phyloP scores from a whole-genome alignment of 2,797 vertebrate species.

The Betta splendens region DNA sequence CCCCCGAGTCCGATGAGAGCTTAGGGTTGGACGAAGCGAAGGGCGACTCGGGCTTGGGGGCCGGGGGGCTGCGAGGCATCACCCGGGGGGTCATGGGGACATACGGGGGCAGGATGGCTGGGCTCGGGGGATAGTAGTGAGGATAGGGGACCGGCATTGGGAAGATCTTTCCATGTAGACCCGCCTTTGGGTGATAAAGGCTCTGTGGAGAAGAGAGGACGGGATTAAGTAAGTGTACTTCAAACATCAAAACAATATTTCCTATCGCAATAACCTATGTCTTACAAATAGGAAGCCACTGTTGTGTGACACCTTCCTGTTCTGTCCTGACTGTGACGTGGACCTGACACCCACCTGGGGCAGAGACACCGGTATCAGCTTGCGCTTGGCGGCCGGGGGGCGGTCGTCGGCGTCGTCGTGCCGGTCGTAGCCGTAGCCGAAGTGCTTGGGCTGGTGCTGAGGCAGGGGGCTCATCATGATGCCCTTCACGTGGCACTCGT shows the following conservation, averaged over 20 bases:
- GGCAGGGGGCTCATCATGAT: conserved; percentile 34
- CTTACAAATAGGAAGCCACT: too few species aligned
- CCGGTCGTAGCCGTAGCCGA: conserved; percentile 25
- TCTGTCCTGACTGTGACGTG: too few species aligned
- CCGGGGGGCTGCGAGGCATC: conserved; percentile 6
- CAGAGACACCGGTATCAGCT: conserved; percentile 18
- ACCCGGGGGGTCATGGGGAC: conserved; percentile 28
- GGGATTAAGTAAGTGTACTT: too few species aligned
- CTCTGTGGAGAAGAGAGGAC: too few species aligned
- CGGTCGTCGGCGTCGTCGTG: conserved; percentile 17
- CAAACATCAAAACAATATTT: too few species aligned
- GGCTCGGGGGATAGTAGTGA: conserved; percentile 43
- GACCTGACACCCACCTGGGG: conserved; percentile 65
- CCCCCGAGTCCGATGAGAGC: conserved; percentile 10
- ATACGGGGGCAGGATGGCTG: conserved; percentile 45
- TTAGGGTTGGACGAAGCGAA: background rate
- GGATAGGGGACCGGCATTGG: conserved; percentile 41
- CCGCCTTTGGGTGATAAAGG: conserved; percentile 26
- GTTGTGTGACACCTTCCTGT: too few species aligned
- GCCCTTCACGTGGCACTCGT: conserved; percentile 76
- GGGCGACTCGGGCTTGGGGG: conserved; percentile 9
- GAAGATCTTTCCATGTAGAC: conserved; percentile 36
- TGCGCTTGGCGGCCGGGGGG: conserved; percentile 52
- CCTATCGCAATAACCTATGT: too few species aligned
- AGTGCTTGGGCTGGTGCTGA: conserved; percentile 33